Conservation (phyloP, 2,888 invertebrate genomes). For the Cremastinae sp. region DNA sequence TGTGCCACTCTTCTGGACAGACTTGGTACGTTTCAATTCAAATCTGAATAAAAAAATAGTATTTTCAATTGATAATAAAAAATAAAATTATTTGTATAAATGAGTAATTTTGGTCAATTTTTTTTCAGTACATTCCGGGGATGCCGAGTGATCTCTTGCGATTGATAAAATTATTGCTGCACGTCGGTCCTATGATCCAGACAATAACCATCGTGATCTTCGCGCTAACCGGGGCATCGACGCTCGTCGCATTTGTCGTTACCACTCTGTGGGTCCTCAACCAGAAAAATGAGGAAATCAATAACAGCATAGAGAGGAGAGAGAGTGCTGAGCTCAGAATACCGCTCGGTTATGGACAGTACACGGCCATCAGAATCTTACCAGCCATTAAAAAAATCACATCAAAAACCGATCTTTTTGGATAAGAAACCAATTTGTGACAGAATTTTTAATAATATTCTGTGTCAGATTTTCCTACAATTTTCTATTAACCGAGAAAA, state of each 20-base stretch:
- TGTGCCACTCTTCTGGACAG: conserved; percentile 87
- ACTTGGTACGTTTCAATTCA: conserved; percentile 86
- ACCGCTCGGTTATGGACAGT: conserved; percentile 76
- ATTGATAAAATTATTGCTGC: conserved; percentile 67
- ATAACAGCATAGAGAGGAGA: conserved; percentile 62
- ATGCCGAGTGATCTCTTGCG: conserved; percentile 66
- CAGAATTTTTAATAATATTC: not conserved
- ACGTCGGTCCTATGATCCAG: conserved; percentile 72
- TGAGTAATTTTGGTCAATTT: not conserved
- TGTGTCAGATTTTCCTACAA: not conserved
- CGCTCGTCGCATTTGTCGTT: conserved; percentile 70
- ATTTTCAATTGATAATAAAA: too few species aligned
- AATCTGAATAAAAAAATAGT: too few species aligned
- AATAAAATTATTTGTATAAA: not conserved
- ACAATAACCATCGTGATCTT: conserved; percentile 70
- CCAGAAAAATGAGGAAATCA: conserved; percentile 67
- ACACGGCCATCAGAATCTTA: conserved; percentile 76
- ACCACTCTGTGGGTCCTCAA: conserved; percentile 73
- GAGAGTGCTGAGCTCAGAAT: conserved; percentile 76
- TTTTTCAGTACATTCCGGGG: conserved; percentile 69
- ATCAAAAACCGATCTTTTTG: conserved; percentile 75
- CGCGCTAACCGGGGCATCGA: conserved; percentile 70
- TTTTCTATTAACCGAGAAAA: not conserved
- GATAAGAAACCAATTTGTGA: conserved; percentile 60
- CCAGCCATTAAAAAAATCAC: conserved; percentile 77